Percentiles rank a stretch among this genome's conserved stretches.
Evolutionary conservation across 1,140 invertebrate species (phyloP).

Genomic region (Anastrepha ludens): DNA sequence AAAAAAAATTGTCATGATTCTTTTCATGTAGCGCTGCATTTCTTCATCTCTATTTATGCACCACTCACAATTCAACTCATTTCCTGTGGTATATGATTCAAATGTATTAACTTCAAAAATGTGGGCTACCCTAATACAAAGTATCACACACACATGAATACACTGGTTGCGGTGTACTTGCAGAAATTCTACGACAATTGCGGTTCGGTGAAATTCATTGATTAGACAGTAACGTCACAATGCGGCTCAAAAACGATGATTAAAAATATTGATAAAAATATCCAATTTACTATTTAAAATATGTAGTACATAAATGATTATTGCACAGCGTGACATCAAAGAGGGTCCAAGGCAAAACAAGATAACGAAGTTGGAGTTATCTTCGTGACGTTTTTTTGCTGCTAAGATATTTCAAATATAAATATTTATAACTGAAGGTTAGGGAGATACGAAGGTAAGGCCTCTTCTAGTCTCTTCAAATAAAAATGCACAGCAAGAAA

Average conservation of each 20-base stretch:
- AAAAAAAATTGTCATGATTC: too few species aligned
- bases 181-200: background rate
- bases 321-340: background rate
- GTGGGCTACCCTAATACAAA: background rate
- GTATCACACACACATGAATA: too few species aligned
- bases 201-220: conserved; percentile 12
- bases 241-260: background rate
- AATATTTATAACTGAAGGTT: too few species aligned
- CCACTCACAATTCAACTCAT: background rate
- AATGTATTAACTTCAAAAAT: background rate
- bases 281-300: conserved; percentile 4
- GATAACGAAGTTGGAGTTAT: background rate
- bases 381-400: background rate
- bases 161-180: background rate
- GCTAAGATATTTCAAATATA: too few species aligned
- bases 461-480: too few species aligned
- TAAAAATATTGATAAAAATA: background rate
- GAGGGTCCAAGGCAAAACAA: background rate
- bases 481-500: too few species aligned
- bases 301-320: background rate
- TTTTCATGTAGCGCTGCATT: too few species aligned
- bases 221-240: conserved; percentile 26
- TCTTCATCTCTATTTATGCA: too few species aligned
- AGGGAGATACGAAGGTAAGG: too few species aligned
- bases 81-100: background rate